These are phyloP conservation scores for Drosophila eohydei DNA, from an alignment of 2,888 invertebrate genomes.

Conservation along the genomic window DNA sequence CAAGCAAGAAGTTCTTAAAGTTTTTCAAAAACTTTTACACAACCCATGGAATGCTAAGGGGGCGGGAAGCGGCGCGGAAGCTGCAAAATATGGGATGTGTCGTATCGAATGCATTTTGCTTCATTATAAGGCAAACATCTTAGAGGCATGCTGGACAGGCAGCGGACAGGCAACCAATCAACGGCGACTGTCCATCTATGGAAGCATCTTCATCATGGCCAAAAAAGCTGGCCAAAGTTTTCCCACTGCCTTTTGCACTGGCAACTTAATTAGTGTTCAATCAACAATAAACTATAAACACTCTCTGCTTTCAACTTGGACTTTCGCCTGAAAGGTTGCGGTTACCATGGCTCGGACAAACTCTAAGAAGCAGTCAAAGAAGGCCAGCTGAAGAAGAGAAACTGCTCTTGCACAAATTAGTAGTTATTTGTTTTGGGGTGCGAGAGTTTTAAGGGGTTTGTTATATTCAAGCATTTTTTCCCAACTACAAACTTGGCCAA, in stretches of 20 bases:
- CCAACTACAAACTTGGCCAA: conserved; percentile 27
- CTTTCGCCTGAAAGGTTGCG: conserved; percentile 74
- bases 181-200: conserved; percentile 65
- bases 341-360: conserved; percentile 71
- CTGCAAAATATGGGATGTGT: conserved; percentile 23
- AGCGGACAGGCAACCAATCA: conserved; percentile 55
- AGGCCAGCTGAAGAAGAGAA: conserved; percentile 26
- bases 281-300: conserved; percentile 84
- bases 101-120: conserved; percentile 58
- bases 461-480: not conserved
- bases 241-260: conserved; percentile 68
- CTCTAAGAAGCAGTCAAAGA: conserved; percentile 57
- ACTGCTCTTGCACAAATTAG: conserved; percentile 58
- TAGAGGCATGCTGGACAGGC: conserved; percentile 30
- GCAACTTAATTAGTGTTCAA: conserved; percentile 85
- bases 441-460: conserved; percentile 26
- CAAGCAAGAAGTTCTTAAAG: conserved; percentile 73
- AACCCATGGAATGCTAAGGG: conserved; percentile 15
- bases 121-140: conserved; percentile 72
- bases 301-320: conserved; percentile 66
- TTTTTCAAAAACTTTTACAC: conserved; percentile 65
- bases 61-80: not conserved
- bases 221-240: conserved; percentile 58
- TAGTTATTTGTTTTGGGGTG: conserved; percentile 77
- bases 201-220: conserved; percentile 49